Percentiles rank a stretch among this genome's conserved stretches.
Conservation (phyloP, 2,888 invertebrate species). For the Microchrysa polita region DNA sequence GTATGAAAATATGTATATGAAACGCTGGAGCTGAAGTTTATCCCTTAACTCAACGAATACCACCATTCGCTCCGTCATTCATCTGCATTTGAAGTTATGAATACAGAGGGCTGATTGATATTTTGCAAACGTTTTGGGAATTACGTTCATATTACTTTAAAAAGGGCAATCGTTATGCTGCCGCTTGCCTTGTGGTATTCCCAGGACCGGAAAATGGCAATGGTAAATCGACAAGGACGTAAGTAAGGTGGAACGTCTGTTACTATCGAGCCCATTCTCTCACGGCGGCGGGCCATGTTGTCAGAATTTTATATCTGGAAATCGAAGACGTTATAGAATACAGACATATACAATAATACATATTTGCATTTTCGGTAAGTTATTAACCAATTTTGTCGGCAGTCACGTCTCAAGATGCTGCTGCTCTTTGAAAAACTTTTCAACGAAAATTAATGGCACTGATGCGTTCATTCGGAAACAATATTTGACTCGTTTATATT, state of each 20-base stretch:
- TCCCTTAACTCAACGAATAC: neutral
- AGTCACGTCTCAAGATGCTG: conserved; percentile 44
- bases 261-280: neutral
- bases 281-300: neutral
- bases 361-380: conserved; percentile 44
- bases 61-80: conserved; percentile 1
- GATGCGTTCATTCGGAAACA: conserved; percentile 41
- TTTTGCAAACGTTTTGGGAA: conserved; percentile 42
- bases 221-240: conserved; percentile 8
- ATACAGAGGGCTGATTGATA: conserved; percentile 39
- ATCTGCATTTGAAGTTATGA: conserved; percentile 44
- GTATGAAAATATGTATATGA: neutral
- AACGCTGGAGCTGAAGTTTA: neutral
- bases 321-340: neutral
- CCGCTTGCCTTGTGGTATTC: conserved; percentile 26
- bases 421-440: conserved; percentile 37
- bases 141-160: conserved; percentile 24
- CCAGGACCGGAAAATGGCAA: neutral
- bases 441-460: conserved; percentile 41
- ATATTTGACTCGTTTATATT: conserved; percentile 38
- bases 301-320: neutral
- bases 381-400: conserved; percentile 42
- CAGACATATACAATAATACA: conserved; percentile 2
- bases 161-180: conserved; percentile 33
- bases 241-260: neutral